A percentile compares a stretch with the other conserved stretches of the same genome.
Conservation (phyloP, 2,797 vertebrate genomes). For the Coregonus sp. region DNA sequence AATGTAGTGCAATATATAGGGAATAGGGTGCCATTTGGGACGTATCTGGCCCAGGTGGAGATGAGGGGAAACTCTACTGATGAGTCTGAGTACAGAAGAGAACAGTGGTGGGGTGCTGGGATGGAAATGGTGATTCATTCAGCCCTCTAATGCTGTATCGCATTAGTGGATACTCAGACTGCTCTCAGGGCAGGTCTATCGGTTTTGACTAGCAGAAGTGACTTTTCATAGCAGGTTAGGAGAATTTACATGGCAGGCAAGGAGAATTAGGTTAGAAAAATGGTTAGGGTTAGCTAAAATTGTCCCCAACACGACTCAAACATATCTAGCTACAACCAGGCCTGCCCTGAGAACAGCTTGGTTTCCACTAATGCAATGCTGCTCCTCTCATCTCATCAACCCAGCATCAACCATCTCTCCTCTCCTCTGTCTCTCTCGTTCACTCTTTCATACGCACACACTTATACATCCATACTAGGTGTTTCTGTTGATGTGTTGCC, state of each 20-base stretch:
- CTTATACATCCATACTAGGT: neutral
- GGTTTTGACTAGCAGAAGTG: too few relatives aligned
- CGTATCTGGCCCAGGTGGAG: neutral
- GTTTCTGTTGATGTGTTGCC: neutral
- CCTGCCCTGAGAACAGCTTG: too few relatives aligned
- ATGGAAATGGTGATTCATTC: neutral
- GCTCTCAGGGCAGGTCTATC: too few relatives aligned
- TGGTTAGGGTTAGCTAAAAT: too few relatives aligned
- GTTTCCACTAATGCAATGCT: too few relatives aligned
- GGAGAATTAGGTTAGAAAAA: too few relatives aligned
- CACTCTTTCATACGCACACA: neutral
- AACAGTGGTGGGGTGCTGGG: neutral
- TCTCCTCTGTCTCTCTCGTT: neutral
- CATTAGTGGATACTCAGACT: too few relatives aligned
- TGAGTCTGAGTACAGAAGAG: neutral
- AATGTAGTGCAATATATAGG: neutral
- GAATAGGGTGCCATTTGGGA: neutral
- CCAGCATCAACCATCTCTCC: neutral
- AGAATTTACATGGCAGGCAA: too few relatives aligned
- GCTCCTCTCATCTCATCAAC: neutral
- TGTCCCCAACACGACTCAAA: too few relatives aligned
- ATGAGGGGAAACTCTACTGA: neutral
- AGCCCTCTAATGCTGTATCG: neutral
- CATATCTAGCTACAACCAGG: too few relatives aligned
- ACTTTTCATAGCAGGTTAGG: too few relatives aligned